Percentiles rank a stretch among this genome's conserved stretches.
Conservation (phyloP, 2,888 invertebrate genomes). For the Iselma pallidipennis region DNA sequence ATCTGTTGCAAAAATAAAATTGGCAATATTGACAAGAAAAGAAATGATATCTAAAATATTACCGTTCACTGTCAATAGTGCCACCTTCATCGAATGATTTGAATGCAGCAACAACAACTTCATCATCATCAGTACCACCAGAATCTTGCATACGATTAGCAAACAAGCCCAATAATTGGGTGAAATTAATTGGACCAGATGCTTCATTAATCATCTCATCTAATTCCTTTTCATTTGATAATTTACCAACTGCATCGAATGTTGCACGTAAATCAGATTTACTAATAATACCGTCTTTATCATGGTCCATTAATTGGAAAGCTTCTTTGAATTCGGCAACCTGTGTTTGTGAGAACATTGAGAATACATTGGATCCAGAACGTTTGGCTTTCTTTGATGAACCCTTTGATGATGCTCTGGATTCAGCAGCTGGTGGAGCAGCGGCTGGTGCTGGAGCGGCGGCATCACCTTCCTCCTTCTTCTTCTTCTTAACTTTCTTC, state of each 20-base stretch:
- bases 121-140: constrained; percentile 87
- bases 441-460: constrained; percentile 70
- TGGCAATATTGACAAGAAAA: too few species aligned
- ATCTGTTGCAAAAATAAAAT: constrained; percentile 60
- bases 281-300: constrained; percentile 77
- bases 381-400: constrained; percentile 83
- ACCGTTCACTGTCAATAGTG: constrained; percentile 85
- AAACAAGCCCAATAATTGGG: constrained; percentile 89
- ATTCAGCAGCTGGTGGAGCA: constrained; percentile 69
- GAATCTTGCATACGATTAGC: constrained; percentile 91
- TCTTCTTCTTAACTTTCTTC: constrained; percentile 90
- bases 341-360: constrained; percentile 96
- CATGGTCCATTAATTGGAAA: constrained; percentile 94
- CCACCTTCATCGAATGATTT: constrained; percentile 89
- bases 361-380: constrained; percentile 94
- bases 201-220: constrained; percentile 87
- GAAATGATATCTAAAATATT: constrained; percentile 40
- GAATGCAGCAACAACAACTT: constrained; percentile 89
- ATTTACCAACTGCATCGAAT: constrained; percentile 90
- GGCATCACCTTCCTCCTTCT: constrained; percentile 69
- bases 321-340: constrained; percentile 95
- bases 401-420: constrained; percentile 80
- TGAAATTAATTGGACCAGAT: constrained; percentile 92
- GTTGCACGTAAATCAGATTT: constrained; percentile 90
- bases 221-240: constrained; percentile 88